Conservation (phyloP, 2,113 vertebrate species). For the Pteropus alecto region DNA sequence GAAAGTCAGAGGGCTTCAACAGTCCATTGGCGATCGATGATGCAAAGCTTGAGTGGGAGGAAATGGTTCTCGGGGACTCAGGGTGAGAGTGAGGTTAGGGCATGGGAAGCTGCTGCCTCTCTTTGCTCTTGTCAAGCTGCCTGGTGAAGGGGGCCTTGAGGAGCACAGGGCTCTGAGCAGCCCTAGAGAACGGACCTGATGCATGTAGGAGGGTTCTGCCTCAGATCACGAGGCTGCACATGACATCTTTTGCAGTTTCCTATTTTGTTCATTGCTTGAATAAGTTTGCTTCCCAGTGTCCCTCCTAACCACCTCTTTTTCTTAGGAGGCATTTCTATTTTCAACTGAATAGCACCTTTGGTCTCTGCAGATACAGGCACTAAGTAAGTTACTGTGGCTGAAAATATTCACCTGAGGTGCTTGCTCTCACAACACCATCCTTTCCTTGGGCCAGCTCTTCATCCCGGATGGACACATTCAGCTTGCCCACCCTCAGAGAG, state of each 20-base stretch:
- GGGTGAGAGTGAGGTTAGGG: no score
- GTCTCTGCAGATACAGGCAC: background rate
- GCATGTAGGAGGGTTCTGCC: background rate
- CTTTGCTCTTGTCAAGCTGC: background rate
- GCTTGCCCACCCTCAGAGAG: background rate
- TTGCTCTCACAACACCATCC: background rate
- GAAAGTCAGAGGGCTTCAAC: background rate
- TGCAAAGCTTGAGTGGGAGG: background rate
- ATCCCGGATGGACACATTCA: background rate
- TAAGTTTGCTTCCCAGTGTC: background rate
- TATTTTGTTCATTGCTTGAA: background rate
- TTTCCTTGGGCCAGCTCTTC: background rate
- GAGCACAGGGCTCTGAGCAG: background rate
- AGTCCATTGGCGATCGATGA: background rate
- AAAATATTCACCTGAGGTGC: no score
- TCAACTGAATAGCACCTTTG: background rate
- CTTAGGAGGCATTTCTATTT: background rate
- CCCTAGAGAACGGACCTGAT: background rate
- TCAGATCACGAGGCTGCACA: background rate
- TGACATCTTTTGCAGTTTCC: background rate
- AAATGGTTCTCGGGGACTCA: background rate
- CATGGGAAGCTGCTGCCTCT: background rate
- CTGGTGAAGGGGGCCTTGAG: background rate
- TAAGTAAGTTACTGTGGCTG: background rate
- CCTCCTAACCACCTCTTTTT: background rate